phyloP scores from a whole-genome alignment of 1,140 invertebrate genomes.

The Brachionus rubens region DNA sequence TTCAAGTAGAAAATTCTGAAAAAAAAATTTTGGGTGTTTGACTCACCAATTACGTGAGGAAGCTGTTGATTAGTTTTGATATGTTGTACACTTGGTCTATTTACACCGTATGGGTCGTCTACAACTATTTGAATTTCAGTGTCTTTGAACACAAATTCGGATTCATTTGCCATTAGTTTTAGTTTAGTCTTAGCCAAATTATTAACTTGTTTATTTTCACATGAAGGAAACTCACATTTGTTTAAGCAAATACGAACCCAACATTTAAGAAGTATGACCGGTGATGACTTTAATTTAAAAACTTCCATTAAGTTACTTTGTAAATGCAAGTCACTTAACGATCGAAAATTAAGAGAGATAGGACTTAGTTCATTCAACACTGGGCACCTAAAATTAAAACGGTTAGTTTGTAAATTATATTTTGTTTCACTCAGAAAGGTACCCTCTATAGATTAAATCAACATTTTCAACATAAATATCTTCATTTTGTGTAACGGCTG shows the following conservation, averaged over 20 bases:
- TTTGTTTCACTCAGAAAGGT: not conserved
- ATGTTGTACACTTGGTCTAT: not conserved
- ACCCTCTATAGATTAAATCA: slow-evolving; percentile 9
- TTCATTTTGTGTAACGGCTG: not conserved
- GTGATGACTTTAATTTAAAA: not conserved
- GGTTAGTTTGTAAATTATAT: not conserved
- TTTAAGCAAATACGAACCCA: slow-evolving; percentile 23
- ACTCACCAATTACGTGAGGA: slow-evolving; percentile 13
- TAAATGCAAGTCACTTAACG: not conserved
- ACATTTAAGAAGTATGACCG: not conserved
- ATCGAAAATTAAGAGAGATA: not conserved
- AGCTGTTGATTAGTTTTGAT: not conserved
- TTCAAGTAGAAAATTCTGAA: not conserved
- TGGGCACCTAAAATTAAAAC: slow-evolving; percentile 15
- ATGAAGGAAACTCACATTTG: not conserved
- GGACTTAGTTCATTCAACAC: not conserved
- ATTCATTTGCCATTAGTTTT: not conserved
- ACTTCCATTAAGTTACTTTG: slow-evolving; percentile 39
- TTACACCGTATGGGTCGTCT: slow-evolving; percentile 8
- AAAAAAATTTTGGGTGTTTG: not conserved
- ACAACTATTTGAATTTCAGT: not conserved
- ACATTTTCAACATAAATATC: slow-evolving; percentile 26
- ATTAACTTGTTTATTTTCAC: not conserved
- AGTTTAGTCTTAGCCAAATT: slow-evolving; percentile 9
- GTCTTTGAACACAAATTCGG: not conserved